Conservation (phyloP, 2,113 vertebrate genomes). For the Rynchops niger region DNA sequence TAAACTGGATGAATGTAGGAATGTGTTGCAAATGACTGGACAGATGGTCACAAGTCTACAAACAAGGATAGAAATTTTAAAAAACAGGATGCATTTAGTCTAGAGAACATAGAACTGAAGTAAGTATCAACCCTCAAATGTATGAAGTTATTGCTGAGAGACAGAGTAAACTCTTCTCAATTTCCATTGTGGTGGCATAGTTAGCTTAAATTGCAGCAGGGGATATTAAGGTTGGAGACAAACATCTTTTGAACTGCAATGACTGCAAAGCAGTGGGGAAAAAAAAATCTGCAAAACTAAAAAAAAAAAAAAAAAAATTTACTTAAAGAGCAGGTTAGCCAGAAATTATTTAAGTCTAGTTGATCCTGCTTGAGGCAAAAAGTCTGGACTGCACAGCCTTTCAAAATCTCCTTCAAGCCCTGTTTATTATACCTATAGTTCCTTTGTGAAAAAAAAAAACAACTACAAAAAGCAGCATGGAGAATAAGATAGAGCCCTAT, state of each 20-base stretch:
- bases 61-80: not conserved
- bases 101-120: not conserved
- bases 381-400: not conserved
- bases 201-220: not conserved
- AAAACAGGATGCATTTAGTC: not conserved
- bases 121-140: not conserved
- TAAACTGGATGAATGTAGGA: not conserved
- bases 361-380: not conserved
- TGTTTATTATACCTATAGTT: not conserved
- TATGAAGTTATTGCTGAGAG: not conserved
- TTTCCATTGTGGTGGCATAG: not conserved
- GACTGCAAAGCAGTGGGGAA: not conserved
- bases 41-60: not conserved
- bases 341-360: not conserved
- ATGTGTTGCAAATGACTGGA: not conserved
- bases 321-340: not conserved
- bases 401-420: not conserved
- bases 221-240: not conserved
- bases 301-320: too few relatives aligned
- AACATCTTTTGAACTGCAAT: not conserved
- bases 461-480: not conserved
- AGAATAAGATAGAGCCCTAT: not conserved
- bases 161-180: not conserved
- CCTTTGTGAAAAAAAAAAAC: not conserved
- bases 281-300: not conserved